A percentile compares a stretch with the other conserved stretches of the same genome.
phyloP scores from a whole-genome alignment of 1,140 invertebrate genomes.

The Drusus annulatus region DNA sequence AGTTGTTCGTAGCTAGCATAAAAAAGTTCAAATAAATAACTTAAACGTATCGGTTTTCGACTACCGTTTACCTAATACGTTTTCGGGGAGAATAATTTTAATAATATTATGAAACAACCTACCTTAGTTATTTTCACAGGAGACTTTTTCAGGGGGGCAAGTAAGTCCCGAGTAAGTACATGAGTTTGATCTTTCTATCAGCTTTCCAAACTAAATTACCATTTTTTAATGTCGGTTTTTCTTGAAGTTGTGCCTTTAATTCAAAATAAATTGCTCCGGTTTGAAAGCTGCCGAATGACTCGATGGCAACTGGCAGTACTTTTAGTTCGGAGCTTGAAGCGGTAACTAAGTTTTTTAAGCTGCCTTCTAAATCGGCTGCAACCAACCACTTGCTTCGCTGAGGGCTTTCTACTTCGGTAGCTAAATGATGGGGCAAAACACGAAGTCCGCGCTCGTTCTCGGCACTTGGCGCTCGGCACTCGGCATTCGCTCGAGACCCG shows the following conservation, averaged over 20 bases:
- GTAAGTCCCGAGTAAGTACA: too few relatives aligned
- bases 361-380: not conserved
- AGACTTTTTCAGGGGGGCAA: too few relatives aligned
- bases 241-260: slow-evolving; percentile 8
- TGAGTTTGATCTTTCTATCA: not conserved
- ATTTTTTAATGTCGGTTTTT: not conserved
- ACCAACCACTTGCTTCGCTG: not conserved
- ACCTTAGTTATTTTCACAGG: too few relatives aligned
- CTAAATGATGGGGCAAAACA: not conserved
- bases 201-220: not conserved
- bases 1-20: too few relatives aligned
- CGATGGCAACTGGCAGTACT: slow-evolving; percentile 14
- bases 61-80: too few relatives aligned
- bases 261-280: slow-evolving; percentile 12
- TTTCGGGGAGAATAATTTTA: too few relatives aligned
- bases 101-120: too few relatives aligned
- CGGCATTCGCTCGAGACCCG: too few relatives aligned
- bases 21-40: too few relatives aligned
- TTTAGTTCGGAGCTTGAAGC: slow-evolving; percentile 18
- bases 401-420: slow-evolving; percentile 1
- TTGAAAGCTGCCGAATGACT: slow-evolving; percentile 25
- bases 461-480: too few relatives aligned
- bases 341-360: slow-evolving; percentile 32
- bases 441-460: too few relatives aligned
- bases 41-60: too few relatives aligned